These are phyloP conservation scores for Agrochola macilenta DNA, from an alignment of 2,888 invertebrate species.

Conservation along the genomic window DNA sequence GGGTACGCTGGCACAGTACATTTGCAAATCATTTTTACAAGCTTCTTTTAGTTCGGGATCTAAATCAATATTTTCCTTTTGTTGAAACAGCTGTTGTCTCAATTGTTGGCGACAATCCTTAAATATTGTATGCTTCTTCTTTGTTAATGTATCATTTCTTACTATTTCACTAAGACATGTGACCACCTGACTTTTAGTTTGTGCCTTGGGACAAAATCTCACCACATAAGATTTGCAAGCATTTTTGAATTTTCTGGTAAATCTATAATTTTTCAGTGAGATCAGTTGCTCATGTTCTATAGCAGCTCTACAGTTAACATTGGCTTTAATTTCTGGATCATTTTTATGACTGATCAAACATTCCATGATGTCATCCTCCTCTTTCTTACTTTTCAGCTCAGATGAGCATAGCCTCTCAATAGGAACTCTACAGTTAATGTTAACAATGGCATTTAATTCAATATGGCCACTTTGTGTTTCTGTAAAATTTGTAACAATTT, in stretches of 20 bases:
- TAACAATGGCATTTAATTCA: constrained; percentile 97
- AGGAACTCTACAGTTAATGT: constrained; percentile 94
- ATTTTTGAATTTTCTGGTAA: constrained; percentile 98
- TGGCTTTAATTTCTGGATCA: constrained; percentile 94
- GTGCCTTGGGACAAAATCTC: constrained; percentile 92
- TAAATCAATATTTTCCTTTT: constrained; percentile 96
- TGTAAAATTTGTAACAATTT: constrained; percentile 95
- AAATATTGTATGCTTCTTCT: constrained; percentile 94
- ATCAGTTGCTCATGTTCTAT: constrained; percentile 99
- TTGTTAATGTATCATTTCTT: constrained; percentile 96
- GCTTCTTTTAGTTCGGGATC: constrained; percentile 96
- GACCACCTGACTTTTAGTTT: constrained; percentile 94
- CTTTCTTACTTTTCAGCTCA: constrained; percentile 92
- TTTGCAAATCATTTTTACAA: constrained; percentile 95
- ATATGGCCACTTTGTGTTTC: constrained; percentile 97
- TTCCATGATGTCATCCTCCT: constrained; percentile 97
- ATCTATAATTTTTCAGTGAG: constrained; percentile 97
- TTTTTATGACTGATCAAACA: constrained; percentile 98
- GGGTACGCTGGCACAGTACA: constrained; percentile 92
- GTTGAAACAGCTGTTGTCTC: constrained; percentile 97
- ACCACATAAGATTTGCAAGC: constrained; percentile 96
- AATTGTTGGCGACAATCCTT: constrained; percentile 98
- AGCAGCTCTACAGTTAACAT: constrained; percentile 96
- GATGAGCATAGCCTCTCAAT: constrained; percentile 94
- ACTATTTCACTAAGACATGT: constrained; percentile 97